Base-by-base conservation (phyloP, 2,113 vertebrate genomes). In the Arvicanthis niloticus region DNA sequence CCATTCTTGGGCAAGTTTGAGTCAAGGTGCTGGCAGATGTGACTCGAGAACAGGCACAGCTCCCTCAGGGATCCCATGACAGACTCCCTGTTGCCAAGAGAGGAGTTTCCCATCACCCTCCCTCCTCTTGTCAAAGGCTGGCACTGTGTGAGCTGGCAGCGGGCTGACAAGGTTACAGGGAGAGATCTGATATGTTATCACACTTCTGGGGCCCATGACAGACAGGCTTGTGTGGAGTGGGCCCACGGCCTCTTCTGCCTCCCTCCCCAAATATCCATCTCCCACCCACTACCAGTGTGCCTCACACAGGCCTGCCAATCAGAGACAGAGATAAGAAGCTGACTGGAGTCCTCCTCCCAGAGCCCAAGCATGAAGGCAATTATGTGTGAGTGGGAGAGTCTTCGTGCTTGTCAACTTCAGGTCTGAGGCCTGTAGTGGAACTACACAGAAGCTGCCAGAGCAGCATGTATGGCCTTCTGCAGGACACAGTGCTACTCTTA, bases 101-200 rank as follows among this genome's bases (percentile, higher is more conserved):
- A 94, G 56, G 82, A 62, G 89, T 96, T 86, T 96, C 91, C 95
- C 93, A 93, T 95, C 94, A 96, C 76, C 65, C 94, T 93, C 91
- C 73, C 91, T 95, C 60, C 45, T 96, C 85, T 94, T 96, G 97
- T 97, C 96, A 97, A 93, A 1, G 6, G 40, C 95, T 93, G 93
- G 92, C 58, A 42, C 31, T 87, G 89, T 96, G 91, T 42, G 86
- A 97, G 93, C 94, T 81, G 91, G 89, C 97, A 85, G 93, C 94
- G 48, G 88, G 92, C 87, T 97, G 97, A 73, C 88, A 75, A 85
- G 51, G 97, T 98, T 95, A 87, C 96, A 65, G 75, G 72, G 92
- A 93, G 89, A 37, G 94, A 97, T 96, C 89, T 95, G 97, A 98
- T 84, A 78, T 26, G 97, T 67, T 93, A 97, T 97, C 97, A 53